These are phyloP conservation scores for Gastrophryne carolinensis DNA, from an alignment of 2,797 vertebrate species.

Conservation along the genomic window DNA sequence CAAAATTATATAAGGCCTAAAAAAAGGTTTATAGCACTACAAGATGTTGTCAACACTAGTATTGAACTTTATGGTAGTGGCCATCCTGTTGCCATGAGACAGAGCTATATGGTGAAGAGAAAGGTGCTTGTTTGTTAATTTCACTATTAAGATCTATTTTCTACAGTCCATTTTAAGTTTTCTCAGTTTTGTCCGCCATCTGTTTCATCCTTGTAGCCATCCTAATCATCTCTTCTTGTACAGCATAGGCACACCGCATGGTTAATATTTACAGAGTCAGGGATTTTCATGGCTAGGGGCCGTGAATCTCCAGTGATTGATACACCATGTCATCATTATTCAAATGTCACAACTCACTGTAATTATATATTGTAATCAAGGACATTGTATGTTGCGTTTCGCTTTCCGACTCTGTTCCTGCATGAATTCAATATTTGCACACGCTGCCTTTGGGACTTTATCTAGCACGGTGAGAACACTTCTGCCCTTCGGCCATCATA, in stretches of 20 bases:
- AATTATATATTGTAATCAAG: slow-evolving; percentile 31
- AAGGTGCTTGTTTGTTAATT: no score
- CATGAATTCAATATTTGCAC: background rate
- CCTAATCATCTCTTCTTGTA: background rate
- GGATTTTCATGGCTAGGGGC: background rate
- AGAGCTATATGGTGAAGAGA: no score
- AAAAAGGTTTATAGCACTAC: no score
- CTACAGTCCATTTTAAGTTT: background rate
- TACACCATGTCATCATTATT: background rate
- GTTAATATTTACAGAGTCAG: slow-evolving; percentile 26
- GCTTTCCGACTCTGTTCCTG: background rate
- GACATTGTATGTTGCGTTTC: background rate
- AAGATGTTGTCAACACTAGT: no score
- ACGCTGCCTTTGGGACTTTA: background rate
- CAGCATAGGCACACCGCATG: no score
- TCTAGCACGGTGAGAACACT: background rate
- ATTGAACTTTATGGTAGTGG: no score
- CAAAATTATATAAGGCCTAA: no score
- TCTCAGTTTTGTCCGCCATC: background rate
- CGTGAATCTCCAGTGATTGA: background rate
- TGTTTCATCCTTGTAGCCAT: background rate
- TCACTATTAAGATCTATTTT: no score
- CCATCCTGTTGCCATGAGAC: no score
- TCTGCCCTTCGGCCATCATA: background rate
- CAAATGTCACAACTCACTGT: background rate